These are phyloP conservation scores for Sabatieria punctata DNA, from an alignment of 2,888 invertebrate genomes.

Conservation along the genomic window DNA sequence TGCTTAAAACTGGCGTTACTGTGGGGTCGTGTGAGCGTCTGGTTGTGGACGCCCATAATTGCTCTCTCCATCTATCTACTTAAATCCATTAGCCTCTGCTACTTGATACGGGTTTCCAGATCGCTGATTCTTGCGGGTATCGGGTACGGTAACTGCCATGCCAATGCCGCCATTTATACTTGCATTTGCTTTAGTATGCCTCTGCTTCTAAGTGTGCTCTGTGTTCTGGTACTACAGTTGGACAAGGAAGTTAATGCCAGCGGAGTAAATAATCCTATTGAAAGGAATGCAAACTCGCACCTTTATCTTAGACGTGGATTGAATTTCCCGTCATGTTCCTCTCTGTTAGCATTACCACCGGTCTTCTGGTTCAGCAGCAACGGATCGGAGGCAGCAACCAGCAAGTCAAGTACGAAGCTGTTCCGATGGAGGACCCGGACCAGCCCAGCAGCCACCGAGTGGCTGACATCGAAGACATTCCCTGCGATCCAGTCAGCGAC, in stretches of 20 bases:
- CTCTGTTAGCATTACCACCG: neutral
- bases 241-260: constrained; percentile 41
- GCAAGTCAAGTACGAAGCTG: neutral
- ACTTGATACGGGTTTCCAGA: constrained; percentile 35
- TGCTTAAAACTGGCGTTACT: too few relatives aligned
- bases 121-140: too few relatives aligned
- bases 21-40: too few relatives aligned
- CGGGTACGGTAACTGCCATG: too few relatives aligned
- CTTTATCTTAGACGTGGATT: too few relatives aligned
- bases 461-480: neutral
- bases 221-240: too few relatives aligned
- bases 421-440: neutral
- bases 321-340: neutral
- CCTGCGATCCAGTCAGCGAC: too few relatives aligned
- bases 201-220: too few relatives aligned
- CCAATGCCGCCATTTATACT: too few relatives aligned
- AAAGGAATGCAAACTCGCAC: too few relatives aligned
- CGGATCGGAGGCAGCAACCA: too few relatives aligned
- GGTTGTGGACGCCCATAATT: constrained; percentile 21
- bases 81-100: constrained; percentile 52
- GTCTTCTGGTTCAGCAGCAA: neutral
- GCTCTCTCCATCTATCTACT: neutral
- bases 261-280: constrained; percentile 73
- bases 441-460: neutral
- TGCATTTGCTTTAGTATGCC: too few relatives aligned